Conservation (phyloP, 2,113 vertebrate species). For the Microcebus murinus region DNA sequence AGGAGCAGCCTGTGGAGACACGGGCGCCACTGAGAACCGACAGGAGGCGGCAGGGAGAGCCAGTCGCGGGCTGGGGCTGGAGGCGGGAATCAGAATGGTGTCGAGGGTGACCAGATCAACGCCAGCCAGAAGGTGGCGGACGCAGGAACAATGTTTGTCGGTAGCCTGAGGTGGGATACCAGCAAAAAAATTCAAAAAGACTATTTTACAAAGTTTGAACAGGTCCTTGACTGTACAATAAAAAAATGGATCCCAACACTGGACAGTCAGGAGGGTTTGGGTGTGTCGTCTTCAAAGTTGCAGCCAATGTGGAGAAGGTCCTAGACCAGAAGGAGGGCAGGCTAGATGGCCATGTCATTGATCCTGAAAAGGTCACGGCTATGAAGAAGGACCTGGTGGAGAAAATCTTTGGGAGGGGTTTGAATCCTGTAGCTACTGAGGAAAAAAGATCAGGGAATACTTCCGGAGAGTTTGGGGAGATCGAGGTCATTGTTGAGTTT, state of each 20-base stretch:
- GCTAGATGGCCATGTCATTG: slow-evolving; percentile 95
- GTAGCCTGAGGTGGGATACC: slow-evolving; percentile 98
- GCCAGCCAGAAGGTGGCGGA: slow-evolving; percentile 94
- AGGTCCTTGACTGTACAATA: slow-evolving; percentile 98
- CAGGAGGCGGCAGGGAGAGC: slow-evolving; percentile 83
- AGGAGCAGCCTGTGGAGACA: slow-evolving; percentile 78
- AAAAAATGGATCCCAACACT: slow-evolving; percentile 98
- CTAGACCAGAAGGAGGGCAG: slow-evolving; percentile 96
- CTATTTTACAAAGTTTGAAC: slow-evolving; percentile 98
- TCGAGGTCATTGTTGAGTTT: slow-evolving; percentile 96
- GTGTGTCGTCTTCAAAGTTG: slow-evolving; percentile 96
- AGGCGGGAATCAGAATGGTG: slow-evolving; percentile 80
- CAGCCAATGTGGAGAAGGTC: slow-evolving; percentile 94
- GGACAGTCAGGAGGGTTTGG: slow-evolving; percentile 97
- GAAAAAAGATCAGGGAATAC: slow-evolving; percentile 96
- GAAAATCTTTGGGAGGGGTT: slow-evolving; percentile 97
- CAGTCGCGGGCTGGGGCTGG: slow-evolving; percentile 64
- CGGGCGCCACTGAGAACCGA: slow-evolving; percentile 80
- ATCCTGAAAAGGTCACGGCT: slow-evolving; percentile 97
- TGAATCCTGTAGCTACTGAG: slow-evolving; percentile 96
- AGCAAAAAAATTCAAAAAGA: slow-evolving; percentile 99
- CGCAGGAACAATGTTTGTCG: slow-evolving; percentile 95
- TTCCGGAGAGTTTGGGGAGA: slow-evolving; percentile 96
- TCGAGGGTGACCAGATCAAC: slow-evolving; percentile 90
- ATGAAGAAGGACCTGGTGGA: slow-evolving; percentile 98